These are phyloP conservation scores for Frieseomelitta varia DNA, from an alignment of 1,140 invertebrate genomes.

Conservation along the genomic window DNA sequence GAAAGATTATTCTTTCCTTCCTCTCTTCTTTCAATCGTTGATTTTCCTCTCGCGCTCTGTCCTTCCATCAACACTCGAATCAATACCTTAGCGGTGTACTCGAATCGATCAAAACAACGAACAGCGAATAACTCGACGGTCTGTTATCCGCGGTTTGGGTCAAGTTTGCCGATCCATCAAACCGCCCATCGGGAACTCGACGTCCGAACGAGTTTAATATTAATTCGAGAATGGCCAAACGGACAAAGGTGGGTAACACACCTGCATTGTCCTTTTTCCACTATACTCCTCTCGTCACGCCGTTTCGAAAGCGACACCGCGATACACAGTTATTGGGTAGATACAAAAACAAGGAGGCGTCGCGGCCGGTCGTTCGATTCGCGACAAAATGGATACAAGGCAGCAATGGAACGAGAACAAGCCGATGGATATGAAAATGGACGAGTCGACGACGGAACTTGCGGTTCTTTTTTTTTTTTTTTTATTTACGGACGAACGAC, in stretches of 20 bases:
- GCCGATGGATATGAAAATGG: neutral
- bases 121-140: neutral
- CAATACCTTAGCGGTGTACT: no score
- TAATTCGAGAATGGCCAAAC: neutral
- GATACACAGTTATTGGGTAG: conserved; percentile 29
- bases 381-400: conserved; percentile 22
- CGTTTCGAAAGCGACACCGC: conserved; percentile 5
- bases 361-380: conserved; percentile 24
- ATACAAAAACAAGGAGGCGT: conserved; percentile 43
- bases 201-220: neutral
- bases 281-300: neutral
- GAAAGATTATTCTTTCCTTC: neutral
- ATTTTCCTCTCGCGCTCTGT: neutral
- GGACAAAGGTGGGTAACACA: neutral
- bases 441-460: conserved; percentile 42
- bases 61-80: no score
- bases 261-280: neutral
- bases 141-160: neutral
- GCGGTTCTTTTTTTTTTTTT: conserved; percentile 39
- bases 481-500: conserved; percentile 34
- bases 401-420: no score
- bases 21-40: neutral
- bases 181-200: neutral
- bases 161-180: neutral
- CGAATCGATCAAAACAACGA: neutral